Evolutionary conservation across 2,888 invertebrate genomes (phyloP).

Genomic region (Drosophila algonquin): DNA sequence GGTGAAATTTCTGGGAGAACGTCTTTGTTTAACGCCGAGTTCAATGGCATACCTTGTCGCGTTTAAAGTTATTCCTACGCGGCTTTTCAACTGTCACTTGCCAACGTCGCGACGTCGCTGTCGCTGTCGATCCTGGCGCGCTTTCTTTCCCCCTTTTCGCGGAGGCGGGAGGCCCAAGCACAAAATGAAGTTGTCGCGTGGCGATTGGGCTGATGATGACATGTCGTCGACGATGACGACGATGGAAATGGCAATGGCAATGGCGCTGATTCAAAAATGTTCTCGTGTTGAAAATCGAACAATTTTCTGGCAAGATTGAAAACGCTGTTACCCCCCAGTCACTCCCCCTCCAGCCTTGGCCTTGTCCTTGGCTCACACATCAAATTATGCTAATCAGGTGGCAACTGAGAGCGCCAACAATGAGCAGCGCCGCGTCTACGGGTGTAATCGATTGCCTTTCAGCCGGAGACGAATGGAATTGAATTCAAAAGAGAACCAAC

Average conservation of each 20-base stretch:
- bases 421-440: constrained; percentile 6
- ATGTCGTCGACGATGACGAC: constrained; percentile 48
- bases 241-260: constrained; percentile 17
- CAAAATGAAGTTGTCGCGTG: constrained; percentile 68
- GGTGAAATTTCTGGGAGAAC: background rate
- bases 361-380: constrained; percentile 64
- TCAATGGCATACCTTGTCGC: constrained; percentile 55
- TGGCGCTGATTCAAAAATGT: constrained; percentile 62
- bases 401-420: constrained; percentile 39
- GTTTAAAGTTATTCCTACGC: constrained; percentile 27
- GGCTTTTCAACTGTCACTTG: constrained; percentile 59
- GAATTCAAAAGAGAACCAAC: constrained; percentile 23
- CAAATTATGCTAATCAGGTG: constrained; percentile 74
- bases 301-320: constrained; percentile 49
- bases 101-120: background rate
- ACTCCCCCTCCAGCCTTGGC: background rate
- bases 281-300: constrained; percentile 52
- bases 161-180: background rate
- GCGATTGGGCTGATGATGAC: constrained; percentile 58
- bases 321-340: constrained; percentile 18
- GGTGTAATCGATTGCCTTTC: constrained; percentile 41
- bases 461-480: constrained; percentile 21
- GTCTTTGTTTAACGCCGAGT: constrained; percentile 27
- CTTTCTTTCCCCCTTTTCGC: background rate
- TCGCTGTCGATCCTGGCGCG: background rate